Percentiles rank a stretch among this genome's conserved stretches.
Evolutionary conservation across 2,797 vertebrate genomes (phyloP).

Genomic region (Sebastes matsubarae): DNA sequence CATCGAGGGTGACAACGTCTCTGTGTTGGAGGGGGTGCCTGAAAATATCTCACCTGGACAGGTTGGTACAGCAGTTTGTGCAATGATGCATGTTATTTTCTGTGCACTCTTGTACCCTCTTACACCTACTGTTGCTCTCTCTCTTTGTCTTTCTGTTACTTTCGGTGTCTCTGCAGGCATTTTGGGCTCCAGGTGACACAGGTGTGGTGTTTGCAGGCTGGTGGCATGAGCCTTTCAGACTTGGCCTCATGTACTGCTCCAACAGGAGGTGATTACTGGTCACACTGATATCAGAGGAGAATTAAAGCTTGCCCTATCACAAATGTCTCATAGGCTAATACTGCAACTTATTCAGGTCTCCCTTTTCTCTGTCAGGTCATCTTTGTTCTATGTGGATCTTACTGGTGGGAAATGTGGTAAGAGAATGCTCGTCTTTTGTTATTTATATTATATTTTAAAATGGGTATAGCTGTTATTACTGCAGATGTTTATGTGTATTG

Average conservation of each 20-base stretch:
- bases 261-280: slow-evolving; percentile 88
- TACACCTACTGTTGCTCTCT: background rate
- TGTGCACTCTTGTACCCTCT: background rate
- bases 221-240: slow-evolving; percentile 90
- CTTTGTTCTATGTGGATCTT: slow-evolving; percentile 93
- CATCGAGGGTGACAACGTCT: slow-evolving; percentile 88
- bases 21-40: slow-evolving; percentile 90
- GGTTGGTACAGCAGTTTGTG: slow-evolving; percentile 75
- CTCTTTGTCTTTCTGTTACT: background rate
- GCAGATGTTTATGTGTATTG: background rate
- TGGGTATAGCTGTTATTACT: background rate
- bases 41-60: slow-evolving; percentile 93
- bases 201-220: slow-evolving; percentile 93
- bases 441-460: background rate
- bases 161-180: slow-evolving; percentile 81
- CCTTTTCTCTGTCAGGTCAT: slow-evolving; percentile 83
- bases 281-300: background rate
- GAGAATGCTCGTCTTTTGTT: slow-evolving; percentile 31
- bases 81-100: background rate
- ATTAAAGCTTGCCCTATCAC: background rate
- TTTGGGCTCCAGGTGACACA: slow-evolving; percentile 90
- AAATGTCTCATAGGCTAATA: background rate
- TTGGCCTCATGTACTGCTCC: slow-evolving; percentile 89
- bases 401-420: slow-evolving; percentile 92
- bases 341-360: background rate